Conservation (phyloP, 2,888 invertebrate genomes). For the Drosophila anomalata region DNA sequence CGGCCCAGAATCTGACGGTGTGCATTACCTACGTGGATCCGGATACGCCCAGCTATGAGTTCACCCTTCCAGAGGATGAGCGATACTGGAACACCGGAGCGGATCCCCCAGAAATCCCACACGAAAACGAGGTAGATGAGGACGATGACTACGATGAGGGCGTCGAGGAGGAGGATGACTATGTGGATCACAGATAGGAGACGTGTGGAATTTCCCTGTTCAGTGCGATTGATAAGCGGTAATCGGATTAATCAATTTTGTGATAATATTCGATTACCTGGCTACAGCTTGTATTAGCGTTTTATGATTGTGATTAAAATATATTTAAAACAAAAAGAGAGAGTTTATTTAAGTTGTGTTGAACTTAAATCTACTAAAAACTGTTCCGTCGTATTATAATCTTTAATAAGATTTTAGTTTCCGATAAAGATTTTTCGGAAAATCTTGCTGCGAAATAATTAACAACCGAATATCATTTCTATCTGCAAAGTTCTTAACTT, state of each 20-base stretch:
- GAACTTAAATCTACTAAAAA: too few species aligned
- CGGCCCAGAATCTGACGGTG: constrained; percentile 66
- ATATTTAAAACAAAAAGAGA: background rate
- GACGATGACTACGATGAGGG: constrained; percentile 32
- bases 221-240: constrained; percentile 12
- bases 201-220: constrained; percentile 1
- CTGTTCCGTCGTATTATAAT: too few species aligned
- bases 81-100: constrained; percentile 69
- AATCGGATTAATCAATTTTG: constrained; percentile 5
- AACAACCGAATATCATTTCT: too few species aligned
- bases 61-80: constrained; percentile 66
- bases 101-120: constrained; percentile 49
- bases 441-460: too few species aligned
- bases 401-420: background rate
- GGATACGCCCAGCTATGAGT: constrained; percentile 63
- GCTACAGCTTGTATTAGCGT: background rate
- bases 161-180: constrained; percentile 49
- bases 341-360: too few species aligned
- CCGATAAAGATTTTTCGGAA: too few species aligned
- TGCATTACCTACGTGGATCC: constrained; percentile 67
- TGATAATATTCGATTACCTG: constrained; percentile 11
- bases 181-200: constrained; percentile 61
- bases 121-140: constrained; percentile 48
- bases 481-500: background rate
- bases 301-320: background rate